Evolutionary conservation across 2,888 invertebrate species (phyloP), one percentile per base, ranked within the genome.

Genomic region (Heliconius aoede): DNA sequence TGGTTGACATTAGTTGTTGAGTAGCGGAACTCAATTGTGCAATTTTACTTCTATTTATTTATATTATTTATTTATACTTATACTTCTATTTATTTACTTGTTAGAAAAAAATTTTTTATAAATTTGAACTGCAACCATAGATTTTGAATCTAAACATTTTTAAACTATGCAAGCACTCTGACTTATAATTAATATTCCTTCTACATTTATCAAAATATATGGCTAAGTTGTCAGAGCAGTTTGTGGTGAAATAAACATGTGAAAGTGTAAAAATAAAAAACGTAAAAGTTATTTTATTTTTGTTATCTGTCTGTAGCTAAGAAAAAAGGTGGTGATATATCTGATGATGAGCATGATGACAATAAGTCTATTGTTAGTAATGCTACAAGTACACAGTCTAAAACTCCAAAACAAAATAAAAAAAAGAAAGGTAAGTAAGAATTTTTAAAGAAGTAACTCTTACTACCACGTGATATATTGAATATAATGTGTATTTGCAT

Each of bases 371-470:
- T 85, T 69, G 81, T 87, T 13, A 91, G 88, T 81, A 90, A 88
- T 83, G 80, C 87, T 46, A 86, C 87, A 58, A 92, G 83, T 80
- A 85, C 85, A 75, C 77, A 85, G 24, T 83, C 86, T 8, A 93
- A 92, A 82, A 76, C 88, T 58, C 80, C 86, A 15, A 94, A 94
- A 82, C 82, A 87, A 72, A 88, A 80, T 77, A 94, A 93, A 81
- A 94, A 94, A 85, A 95, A 91, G 81, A 95, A 94, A 89, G 94
- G 95, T 94, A 81, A 69, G 76, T 76, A 73, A n/a, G n/a, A n/a
- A 26, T 60, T 26, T 60, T 60, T 18, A 46, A 46, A 18, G 18
- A 18, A 18, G 46, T 46, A 46, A 21, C 7, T 7, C 7, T 46
- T 55, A 55, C 9, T n/a, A 3, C n/a, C n/a, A 55, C 55, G n/a